Evolutionary conservation across 2,797 vertebrate species (phyloP), one percentile per base, ranked within the genome.

Genomic region (Sebastes goodei): DNA sequence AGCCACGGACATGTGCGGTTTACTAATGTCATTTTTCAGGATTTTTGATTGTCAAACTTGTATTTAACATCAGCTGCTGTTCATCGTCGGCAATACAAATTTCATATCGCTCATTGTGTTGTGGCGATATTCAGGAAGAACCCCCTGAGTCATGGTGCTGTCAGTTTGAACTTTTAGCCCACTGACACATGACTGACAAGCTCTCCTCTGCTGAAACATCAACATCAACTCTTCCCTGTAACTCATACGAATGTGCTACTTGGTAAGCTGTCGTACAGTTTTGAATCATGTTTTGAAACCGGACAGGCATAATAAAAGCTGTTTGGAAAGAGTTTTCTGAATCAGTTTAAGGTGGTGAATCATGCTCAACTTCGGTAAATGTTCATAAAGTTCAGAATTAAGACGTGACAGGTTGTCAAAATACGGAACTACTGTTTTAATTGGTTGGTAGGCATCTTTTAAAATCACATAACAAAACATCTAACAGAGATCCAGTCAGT

Each of bases 151-250:
- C 57, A 20, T 17, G 56, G 1, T 0, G 5, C 53, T 21, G 70
- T 74, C 81, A 77, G 65, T 4, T 32, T 35, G 57, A 49, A 57
- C 46, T 33, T 65, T 33, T 33, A 53, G 66, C 69, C 30, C 7
- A 5, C 59, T 52, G 73, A 76, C 78, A 71, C 67, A 66, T 52
- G 62, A 63, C 17, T 66, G 82, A 80, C 60, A 42, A 46, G 66
- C 46, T 78, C 23, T 52, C 7, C 17, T 38, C 7, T 59, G 29
- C 42, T 12, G 46, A 56, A 46, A 75, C 78, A 9, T 62, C n/a
- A 25, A 52, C 67, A 21, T 68, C 25, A 20, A 17, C 21, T 59
- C 9, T 5, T 6, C 21, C 12, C 33, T 17, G 64, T 32, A 14
- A 15, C 25, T 61, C 56, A 20, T 46, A 71, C 15, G 11, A 59